Percentiles rank a stretch among this genome's conserved stretches.
phyloP scores from a whole-genome alignment of 2,888 invertebrate species.

The Campoplex nolae region DNA sequence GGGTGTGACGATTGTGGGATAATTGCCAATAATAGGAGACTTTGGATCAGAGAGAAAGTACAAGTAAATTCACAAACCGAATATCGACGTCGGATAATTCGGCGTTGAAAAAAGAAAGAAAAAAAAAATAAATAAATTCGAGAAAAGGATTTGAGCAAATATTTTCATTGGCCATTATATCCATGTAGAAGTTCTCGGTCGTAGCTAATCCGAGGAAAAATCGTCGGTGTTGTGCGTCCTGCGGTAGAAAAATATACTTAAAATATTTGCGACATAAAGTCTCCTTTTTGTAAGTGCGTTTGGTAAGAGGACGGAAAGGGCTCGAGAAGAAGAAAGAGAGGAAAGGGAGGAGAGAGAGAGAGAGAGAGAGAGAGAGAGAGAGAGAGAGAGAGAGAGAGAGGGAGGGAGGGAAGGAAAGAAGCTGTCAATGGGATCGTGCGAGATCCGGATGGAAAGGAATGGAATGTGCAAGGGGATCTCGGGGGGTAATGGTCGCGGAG shows the following conservation, averaged over 20 bases:
- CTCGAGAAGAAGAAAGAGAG: neutral
- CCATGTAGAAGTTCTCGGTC: neutral
- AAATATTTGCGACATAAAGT: slow-evolving; percentile 21
- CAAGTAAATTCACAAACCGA: neutral
- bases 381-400: neutral
- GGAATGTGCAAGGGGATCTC: slow-evolving; percentile 58
- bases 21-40: neutral
- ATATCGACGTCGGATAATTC: neutral
- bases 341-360: neutral
- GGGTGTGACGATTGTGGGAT: neutral
- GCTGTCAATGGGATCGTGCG: slow-evolving; percentile 44
- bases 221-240: neutral
- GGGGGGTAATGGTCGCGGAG: slow-evolving; percentile 24
- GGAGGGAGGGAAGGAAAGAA: slow-evolving; percentile 17
- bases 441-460: slow-evolving; percentile 43
- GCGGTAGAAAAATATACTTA: neutral
- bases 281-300: neutral
- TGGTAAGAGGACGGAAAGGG: neutral
- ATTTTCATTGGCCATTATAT: slow-evolving; percentile 21
- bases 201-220: slow-evolving; percentile 5
- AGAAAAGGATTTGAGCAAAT: slow-evolving; percentile 35
- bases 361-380: neutral
- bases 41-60: neutral
- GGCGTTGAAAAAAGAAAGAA: neutral
- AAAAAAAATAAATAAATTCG: neutral